Conservation (phyloP, 1,140 invertebrate genomes). For the Listronotus oregonensis region DNA sequence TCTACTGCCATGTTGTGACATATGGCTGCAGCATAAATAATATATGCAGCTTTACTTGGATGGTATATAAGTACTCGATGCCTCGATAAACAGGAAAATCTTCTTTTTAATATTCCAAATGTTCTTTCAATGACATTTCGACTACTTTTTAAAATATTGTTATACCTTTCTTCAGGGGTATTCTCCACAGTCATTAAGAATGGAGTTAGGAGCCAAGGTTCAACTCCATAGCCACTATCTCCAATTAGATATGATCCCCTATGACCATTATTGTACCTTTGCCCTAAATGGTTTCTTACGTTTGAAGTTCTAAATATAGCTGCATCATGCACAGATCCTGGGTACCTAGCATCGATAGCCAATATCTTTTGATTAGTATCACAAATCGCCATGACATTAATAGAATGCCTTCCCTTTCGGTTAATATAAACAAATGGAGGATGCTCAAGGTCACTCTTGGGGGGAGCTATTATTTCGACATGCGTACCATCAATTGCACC, state of each 20-base stretch:
- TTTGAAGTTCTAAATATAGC: slow-evolving; percentile 6
- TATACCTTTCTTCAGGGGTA: too few species aligned
- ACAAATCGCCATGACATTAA: slow-evolving; percentile 6
- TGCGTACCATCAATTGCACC: too few species aligned
- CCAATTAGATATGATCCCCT: neutral
- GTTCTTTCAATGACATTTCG: too few species aligned
- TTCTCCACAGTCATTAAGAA: neutral
- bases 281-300: neutral
- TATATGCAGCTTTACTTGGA: too few species aligned
- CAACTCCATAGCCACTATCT: slow-evolving; percentile 28
- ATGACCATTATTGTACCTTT: neutral
- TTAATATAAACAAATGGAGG: slow-evolving; percentile 18
- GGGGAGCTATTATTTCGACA: too few species aligned
- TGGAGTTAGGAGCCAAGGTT: neutral
- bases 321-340: slow-evolving; percentile 14
- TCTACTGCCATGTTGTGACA: too few species aligned
- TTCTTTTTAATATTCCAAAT: too few species aligned
- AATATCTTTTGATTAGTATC: slow-evolving; percentile 12
- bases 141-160: too few species aligned
- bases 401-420: slow-evolving; percentile 8
- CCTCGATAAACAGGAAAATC: too few species aligned
- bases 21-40: too few species aligned
- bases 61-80: too few species aligned
- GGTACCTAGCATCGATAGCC: slow-evolving; percentile 5
- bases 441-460: slow-evolving; percentile 15